Evolutionary conservation across 2,113 vertebrate genomes (phyloP).

Genomic region (Furnarius figulus): DNA sequence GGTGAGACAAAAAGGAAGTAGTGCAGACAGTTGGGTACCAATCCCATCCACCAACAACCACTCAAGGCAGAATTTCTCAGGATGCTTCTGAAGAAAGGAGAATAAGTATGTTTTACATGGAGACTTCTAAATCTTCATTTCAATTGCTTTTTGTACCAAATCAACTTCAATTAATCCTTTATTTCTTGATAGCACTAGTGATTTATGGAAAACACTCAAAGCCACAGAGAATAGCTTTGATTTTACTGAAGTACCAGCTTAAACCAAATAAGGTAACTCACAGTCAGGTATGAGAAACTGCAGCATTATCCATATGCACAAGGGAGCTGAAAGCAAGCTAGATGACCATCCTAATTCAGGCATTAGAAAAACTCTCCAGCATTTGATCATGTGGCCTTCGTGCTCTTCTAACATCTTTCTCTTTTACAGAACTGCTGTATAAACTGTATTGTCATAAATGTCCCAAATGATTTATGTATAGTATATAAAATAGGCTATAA

Average conservation of each 20-base stretch:
- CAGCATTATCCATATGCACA: not conserved
- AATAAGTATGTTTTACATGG: not conserved
- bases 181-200: not conserved
- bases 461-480: constrained; percentile 12
- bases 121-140: not conserved
- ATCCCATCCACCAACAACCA: not conserved
- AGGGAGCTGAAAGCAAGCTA: constrained; percentile 6
- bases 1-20: not conserved
- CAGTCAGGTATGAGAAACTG: constrained; percentile 29
- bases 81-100: not conserved
- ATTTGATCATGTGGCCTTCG: not conserved
- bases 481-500: constrained; percentile 37
- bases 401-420: not conserved
- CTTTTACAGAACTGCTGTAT: not conserved
- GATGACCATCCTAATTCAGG: not conserved
- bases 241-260: constrained; percentile 9
- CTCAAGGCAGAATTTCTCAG: not conserved
- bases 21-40: not conserved
- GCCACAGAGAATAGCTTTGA: not conserved
- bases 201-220: not conserved
- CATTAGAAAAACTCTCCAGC: not conserved
- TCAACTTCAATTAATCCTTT: not conserved
- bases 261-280: constrained; percentile 53
- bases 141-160: not conserved
- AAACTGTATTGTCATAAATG: constrained; percentile 38